These are phyloP conservation scores for Smutsia gigantea DNA, from an alignment of 2,797 vertebrate species.

Conservation along the genomic window DNA sequence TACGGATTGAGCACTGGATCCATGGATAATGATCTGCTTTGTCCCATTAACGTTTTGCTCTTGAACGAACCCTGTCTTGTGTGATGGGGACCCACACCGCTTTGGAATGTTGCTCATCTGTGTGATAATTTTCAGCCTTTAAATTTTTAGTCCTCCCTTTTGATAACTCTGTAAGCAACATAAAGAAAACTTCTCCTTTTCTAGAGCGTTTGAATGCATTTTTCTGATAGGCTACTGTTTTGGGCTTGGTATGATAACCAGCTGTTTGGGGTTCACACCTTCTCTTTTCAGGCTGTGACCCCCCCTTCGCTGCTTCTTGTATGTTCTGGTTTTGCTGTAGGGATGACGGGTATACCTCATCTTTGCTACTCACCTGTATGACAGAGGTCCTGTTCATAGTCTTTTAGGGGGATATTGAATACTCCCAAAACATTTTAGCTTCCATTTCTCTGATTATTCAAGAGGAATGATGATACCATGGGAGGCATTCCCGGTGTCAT, in stretches of 20 bases:
- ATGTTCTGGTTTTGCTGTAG: rapidly evolving
- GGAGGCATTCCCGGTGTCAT: rapidly evolving
- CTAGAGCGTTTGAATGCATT: no score
- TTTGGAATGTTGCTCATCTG: neutral
- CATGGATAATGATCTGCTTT: rapidly evolving
- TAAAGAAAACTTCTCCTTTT: neutral
- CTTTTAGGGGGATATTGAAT: rapidly evolving
- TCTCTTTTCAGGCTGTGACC: rapidly evolving
- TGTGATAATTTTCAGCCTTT: neutral
- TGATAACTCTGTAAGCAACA: rapidly evolving
- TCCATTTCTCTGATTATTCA: neutral
- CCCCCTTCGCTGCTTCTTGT: rapidly evolving
- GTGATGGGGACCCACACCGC: rapidly evolving
- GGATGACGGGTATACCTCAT: rapidly evolving
- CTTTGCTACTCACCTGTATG: rapidly evolving
- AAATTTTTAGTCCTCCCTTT: no score
- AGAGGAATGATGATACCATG: rapidly evolving
- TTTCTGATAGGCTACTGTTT: neutral
- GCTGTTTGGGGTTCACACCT: rapidly evolving
- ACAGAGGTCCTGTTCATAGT: rapidly evolving
- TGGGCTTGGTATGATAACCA: no score
- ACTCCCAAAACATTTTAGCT: rapidly evolving
- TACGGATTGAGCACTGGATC: rapidly evolving
- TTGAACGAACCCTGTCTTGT: rapidly evolving
- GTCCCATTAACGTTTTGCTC: rapidly evolving